Conservation (phyloP, 2,888 invertebrate genomes). For the Caradrina kadenii region DNA sequence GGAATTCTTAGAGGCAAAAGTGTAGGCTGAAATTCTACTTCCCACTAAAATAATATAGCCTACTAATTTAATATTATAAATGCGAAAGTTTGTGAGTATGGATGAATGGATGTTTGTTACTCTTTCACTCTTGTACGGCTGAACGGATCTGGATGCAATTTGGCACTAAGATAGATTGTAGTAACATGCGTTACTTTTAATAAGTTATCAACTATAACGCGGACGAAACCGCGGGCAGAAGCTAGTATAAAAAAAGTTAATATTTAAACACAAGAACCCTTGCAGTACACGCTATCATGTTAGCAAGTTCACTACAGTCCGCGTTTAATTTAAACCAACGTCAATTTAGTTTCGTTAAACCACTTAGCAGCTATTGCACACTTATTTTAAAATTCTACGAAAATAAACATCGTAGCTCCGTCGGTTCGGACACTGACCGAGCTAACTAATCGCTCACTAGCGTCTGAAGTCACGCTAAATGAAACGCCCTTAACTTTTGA, state of each 20-base stretch:
- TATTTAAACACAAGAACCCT: slow-evolving; percentile 13
- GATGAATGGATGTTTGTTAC: too few relatives aligned
- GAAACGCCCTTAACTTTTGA: slow-evolving; percentile 72
- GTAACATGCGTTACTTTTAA: too few relatives aligned
- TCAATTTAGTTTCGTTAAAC: slow-evolving; percentile 46
- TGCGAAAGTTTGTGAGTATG: too few relatives aligned
- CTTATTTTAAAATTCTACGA: slow-evolving; percentile 43
- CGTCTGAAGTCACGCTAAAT: slow-evolving; percentile 71
- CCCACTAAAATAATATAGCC: too few relatives aligned
- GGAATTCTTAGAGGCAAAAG: too few relatives aligned
- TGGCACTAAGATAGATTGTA: too few relatives aligned
- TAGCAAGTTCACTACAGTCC: slow-evolving; percentile 24
- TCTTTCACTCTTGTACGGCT: too few relatives aligned
- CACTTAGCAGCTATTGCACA: slow-evolving; percentile 28
- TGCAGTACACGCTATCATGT: slow-evolving; percentile 23
- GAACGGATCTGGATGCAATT: too few relatives aligned
- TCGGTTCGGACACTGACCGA: slow-evolving; percentile 66
- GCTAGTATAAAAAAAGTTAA: neutral
- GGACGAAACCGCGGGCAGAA: too few relatives aligned
- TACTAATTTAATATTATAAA: too few relatives aligned
- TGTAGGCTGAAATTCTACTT: too few relatives aligned
- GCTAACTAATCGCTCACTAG: slow-evolving; percentile 59
- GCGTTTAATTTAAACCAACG: slow-evolving; percentile 44
- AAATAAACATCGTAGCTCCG: slow-evolving; percentile 37
- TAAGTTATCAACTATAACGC: too few relatives aligned